Evolutionary conservation across 2,113 vertebrate species (phyloP), one percentile per base, ranked within the genome.

Genomic region (Podarcis cretensis): DNA sequence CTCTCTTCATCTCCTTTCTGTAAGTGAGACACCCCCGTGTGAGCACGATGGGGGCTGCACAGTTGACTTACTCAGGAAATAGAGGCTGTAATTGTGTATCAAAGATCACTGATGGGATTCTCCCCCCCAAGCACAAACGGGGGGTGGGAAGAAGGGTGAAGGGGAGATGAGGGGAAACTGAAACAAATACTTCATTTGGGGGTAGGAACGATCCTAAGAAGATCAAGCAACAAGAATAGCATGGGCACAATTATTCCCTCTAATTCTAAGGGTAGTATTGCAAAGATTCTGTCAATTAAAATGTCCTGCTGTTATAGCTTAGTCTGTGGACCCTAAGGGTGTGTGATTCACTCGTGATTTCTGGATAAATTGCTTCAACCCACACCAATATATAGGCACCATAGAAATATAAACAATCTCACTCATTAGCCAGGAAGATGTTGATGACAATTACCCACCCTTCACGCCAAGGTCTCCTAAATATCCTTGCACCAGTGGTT

Each of bases 21-120:
- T 89, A 89, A 68, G 95, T 95, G 95, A 96, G 92, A 77, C 82
- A 92, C 77, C 78, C 66, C 83, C 5, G 9, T 88, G 23, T 65
- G 30, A 84, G 65, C 57, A 96, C 90, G 90, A 93, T 93, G 95
- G 92, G 0, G 90, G 84, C 18, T 14, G 63, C 40, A 90, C 93
- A 93, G 92, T 95, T 94, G 92, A 90, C 93, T 97, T 96, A 91
- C 91, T 91, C 48, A 93, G 94, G 90, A 85, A 87, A 89, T 90
- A 84, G 92, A 87, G 92, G 89, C 90, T 95, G 81, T 65, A 69
- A 93, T 93, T 90, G 91, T 76, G 85, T 92, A 82, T 84, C 93
- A 96, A 93, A 96, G 94, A 96, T 94, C 81, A 89, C 63, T 66
- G 63, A 32, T 3, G 73, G 88, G 7, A 57, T 87, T 90, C 32